These are phyloP conservation scores for Horisme vitalbata DNA, from an alignment of 2,888 invertebrate genomes.

Conservation along the genomic window DNA sequence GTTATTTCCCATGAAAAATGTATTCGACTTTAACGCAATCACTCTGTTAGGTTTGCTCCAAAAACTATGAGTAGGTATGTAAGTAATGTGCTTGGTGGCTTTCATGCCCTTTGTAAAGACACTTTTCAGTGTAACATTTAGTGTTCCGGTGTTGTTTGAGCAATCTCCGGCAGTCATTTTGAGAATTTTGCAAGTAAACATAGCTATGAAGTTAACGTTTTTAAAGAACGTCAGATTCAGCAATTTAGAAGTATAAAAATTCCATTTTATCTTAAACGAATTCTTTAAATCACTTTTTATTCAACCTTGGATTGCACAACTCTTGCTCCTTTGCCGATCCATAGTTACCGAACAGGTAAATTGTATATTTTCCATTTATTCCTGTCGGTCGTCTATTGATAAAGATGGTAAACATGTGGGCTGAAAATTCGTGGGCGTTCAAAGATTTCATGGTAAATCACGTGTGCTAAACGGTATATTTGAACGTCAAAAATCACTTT, in stretches of 20 bases:
- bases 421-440: too few relatives aligned
- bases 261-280: too few relatives aligned
- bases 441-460: too few relatives aligned
- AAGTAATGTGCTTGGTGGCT: slow-evolving; percentile 15
- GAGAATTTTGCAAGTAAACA: background rate
- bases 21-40: slow-evolving; percentile 61
- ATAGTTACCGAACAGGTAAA: too few relatives aligned
- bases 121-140: background rate
- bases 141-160: background rate
- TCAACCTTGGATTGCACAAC: too few relatives aligned
- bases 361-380: too few relatives aligned
- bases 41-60: slow-evolving; percentile 43
- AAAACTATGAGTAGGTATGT: slow-evolving; percentile 27
- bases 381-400: too few relatives aligned
- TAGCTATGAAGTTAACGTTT: background rate
- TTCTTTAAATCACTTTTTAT: too few relatives aligned
- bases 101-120: slow-evolving; percentile 8
- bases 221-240: background rate
- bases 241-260: background rate
- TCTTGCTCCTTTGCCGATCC: too few relatives aligned
- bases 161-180: background rate
- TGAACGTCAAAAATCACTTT: too few relatives aligned
- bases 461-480: too few relatives aligned
- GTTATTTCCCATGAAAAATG: slow-evolving; percentile 69
- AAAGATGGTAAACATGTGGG: too few relatives aligned